phyloP scores from a whole-genome alignment of 2,113 vertebrate species.

The Progne subis region DNA sequence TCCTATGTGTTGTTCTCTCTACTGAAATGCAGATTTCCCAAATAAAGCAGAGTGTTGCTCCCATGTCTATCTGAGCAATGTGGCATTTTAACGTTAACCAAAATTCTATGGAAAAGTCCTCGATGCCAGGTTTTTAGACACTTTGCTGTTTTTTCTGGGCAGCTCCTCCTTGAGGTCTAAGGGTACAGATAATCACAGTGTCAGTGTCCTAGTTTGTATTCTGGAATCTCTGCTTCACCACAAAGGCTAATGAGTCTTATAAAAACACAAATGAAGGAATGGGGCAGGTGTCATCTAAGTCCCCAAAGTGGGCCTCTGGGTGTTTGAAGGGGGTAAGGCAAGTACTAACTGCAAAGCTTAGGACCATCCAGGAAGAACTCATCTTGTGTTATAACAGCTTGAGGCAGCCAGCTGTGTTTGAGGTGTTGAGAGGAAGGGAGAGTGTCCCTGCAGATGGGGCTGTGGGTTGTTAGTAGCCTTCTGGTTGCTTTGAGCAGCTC shows the following conservation, averaged over 20 bases:
- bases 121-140: neutral
- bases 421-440: neutral
- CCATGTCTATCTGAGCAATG: neutral
- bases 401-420: neutral
- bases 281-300: neutral
- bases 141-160: neutral
- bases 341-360: neutral
- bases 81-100: neutral
- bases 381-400: neutral
- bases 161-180: neutral
- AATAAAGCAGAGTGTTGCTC: neutral
- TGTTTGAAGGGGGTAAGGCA: neutral
- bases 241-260: neutral
- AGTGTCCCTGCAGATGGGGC: accelerated
- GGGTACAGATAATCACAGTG: neutral
- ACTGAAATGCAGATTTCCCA: neutral
- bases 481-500: neutral
- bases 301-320: neutral
- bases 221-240: neutral
- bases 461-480: neutral
- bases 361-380: neutral
- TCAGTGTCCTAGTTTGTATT: neutral
- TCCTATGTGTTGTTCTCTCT: neutral
- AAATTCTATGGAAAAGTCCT: neutral
- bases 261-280: neutral